These are phyloP conservation scores for Oryzias woworae DNA, from an alignment of 2,113 vertebrate genomes.

Conservation along the genomic window DNA sequence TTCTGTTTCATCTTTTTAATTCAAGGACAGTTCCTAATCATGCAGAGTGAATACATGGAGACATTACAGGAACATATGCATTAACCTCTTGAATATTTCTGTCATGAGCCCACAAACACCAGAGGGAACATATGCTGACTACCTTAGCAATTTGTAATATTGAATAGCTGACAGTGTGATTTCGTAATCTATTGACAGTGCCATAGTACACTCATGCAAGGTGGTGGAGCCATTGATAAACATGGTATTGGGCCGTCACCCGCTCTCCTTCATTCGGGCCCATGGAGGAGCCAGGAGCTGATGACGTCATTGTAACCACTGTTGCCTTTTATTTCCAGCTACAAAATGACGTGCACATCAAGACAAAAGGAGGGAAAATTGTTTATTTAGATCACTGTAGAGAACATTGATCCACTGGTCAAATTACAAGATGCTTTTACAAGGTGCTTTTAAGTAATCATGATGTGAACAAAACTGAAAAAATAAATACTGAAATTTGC, in stretches of 20 bases:
- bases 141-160: slow-evolving; percentile 73
- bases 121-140: neutral
- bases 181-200: slow-evolving; percentile 70
- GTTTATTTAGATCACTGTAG: too few species aligned
- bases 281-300: slow-evolving; percentile 53
- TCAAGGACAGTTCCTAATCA: slow-evolving; percentile 72
- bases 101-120: slow-evolving; percentile 28
- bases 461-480: neutral
- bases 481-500: neutral
- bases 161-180: slow-evolving; percentile 72
- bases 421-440: neutral
- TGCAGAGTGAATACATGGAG: slow-evolving; percentile 65
- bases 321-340: neutral
- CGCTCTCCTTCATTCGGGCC: slow-evolving; percentile 33
- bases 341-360: slow-evolving; percentile 23
- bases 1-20: slow-evolving; percentile 70
- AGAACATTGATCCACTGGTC: too few species aligned
- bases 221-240: slow-evolving; percentile 60
- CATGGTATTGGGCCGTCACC: slow-evolving; percentile 47
- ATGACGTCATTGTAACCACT: slow-evolving; percentile 56
- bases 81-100: slow-evolving; percentile 70
- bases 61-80: slow-evolving; percentile 64
- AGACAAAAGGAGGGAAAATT: neutral
- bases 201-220: slow-evolving; percentile 61
- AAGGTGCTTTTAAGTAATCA: neutral